Conservation (phyloP, 2,888 invertebrate species). For the Oeneis ivallda region DNA sequence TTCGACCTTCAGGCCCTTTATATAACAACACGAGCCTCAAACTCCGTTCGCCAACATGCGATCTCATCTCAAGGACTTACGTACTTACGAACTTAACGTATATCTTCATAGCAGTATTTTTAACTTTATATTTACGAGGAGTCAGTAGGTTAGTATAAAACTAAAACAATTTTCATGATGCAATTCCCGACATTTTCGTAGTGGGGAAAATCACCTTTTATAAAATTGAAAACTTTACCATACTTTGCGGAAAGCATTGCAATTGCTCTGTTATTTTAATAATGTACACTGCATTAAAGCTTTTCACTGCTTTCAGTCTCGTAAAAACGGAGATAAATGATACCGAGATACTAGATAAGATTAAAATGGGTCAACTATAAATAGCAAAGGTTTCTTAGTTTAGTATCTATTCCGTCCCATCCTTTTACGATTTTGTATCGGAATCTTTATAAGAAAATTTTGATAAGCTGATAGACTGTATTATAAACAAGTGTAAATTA, state of each 20-base stretch:
- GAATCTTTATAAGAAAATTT: neutral
- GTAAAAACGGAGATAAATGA: neutral
- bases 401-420: neutral
- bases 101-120: too few species aligned
- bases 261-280: slow-evolving; percentile 4
- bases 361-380: neutral
- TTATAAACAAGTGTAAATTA: too few species aligned
- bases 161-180: neutral
- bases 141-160: neutral
- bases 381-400: neutral
- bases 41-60: neutral
- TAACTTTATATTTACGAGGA: too few species aligned
- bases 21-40: neutral
- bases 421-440: neutral
- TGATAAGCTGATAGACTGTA: too few species aligned
- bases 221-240: slow-evolving; percentile 3
- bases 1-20: too few species aligned
- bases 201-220: neutral
- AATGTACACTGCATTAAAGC: slow-evolving; percentile 7
- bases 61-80: too few species aligned
- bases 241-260: slow-evolving; percentile 7
- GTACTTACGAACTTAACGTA: too few species aligned
- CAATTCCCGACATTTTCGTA: slow-evolving; percentile 1
- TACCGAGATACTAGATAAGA: neutral
- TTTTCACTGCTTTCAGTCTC: slow-evolving; percentile 3